A percentile compares a stretch with the other conserved stretches of the same genome.
phyloP scores from a whole-genome alignment of 1,140 invertebrate species.

The Drosophila jambulina region DNA sequence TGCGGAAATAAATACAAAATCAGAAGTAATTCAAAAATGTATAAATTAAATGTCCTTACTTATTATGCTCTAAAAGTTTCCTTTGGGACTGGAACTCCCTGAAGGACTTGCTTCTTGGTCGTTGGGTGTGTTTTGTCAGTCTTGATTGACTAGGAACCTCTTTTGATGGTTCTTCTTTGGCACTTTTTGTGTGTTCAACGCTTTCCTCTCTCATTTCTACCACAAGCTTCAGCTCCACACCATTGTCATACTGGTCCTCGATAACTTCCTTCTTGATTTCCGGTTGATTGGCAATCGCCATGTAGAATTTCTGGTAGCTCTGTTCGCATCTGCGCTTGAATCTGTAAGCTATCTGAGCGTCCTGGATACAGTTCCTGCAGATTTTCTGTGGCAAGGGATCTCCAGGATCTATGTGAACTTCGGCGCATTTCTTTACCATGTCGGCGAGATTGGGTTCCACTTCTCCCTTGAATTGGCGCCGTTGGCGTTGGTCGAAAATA shows the following conservation, averaged over 20 bases:
- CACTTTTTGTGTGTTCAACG: background rate
- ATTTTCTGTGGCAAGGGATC: constrained; percentile 33
- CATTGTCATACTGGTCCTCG: background rate
- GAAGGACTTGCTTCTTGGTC: background rate
- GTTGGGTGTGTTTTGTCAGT: background rate
- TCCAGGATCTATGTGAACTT: constrained; percentile 8
- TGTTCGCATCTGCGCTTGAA: constrained; percentile 32
- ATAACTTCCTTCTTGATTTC: constrained; percentile 10
- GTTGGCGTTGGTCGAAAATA: constrained; percentile 16
- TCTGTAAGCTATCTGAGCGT: constrained; percentile 23
- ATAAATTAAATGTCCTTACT: background rate
- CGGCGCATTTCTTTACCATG: constrained; percentile 21
- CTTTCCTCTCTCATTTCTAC: background rate
- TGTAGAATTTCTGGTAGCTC: constrained; percentile 20
- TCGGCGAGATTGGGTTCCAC: constrained; percentile 17
- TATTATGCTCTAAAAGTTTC: constrained; percentile 24
- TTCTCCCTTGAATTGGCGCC: background rate
- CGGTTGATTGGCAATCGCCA: background rate
- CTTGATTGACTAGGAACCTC: background rate
- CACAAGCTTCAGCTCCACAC: background rate
- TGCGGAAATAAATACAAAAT: background rate
- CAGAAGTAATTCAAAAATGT: too few relatives aligned
- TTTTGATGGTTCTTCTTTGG: background rate
- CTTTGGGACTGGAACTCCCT: constrained; percentile 9
- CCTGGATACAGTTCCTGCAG: constrained; percentile 31